Evolutionary conservation across 2,797 vertebrate genomes (phyloP), one percentile per base, ranked within the genome.

Genomic region (Distichodus sexfasciatus): DNA sequence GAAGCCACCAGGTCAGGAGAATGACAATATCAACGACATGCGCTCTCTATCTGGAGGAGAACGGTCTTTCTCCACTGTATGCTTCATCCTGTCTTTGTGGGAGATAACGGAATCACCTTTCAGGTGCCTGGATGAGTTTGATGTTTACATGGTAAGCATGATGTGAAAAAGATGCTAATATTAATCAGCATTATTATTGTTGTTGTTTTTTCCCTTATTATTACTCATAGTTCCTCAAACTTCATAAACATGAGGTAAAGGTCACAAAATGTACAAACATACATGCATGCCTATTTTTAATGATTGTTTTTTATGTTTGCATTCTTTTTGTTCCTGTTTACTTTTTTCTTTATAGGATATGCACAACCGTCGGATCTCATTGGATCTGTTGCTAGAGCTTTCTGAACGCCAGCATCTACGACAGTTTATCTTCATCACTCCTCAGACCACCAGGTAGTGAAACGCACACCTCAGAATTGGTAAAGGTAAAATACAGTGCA

Each of bases 111-210:
- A 95, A 63, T 94, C 92, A 43, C 93, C 93, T 63, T 94, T 94
- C 87, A 84, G 93, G 82, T 94, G 93, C 76, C 83, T 94, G 81
- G 93, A 94, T 69, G 93, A 94, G 74, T 95, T 94, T 81, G 93
- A 95, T 72, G 93, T 94, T 67, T 94, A 91, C 78, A 94, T 94
- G 93, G 93, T 93, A 88, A 15, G 75, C 11, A 23, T 19, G 9
- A 9, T 54, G 19, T 8, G 7, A 47, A 12, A 17, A n/a, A n/a
- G n/a, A n/a, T n/a, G n/a, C n/a, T n/a, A n/a, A n/a, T n/a, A n/a
- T n/a, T n/a, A n/a, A n/a, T n/a, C n/a, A n/a, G n/a, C n/a, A n/a
- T n/a, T n/a, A n/a, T n/a, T n/a, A n/a, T n/a, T n/a, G n/a, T n/a
- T n/a, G n/a, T n/a, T n/a, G n/a, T n/a, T n/a, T n/a, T n/a, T n/a